These are phyloP conservation scores for Heteromyza rotundicornis DNA, from an alignment of 2,888 invertebrate genomes.

Conservation along the genomic window DNA sequence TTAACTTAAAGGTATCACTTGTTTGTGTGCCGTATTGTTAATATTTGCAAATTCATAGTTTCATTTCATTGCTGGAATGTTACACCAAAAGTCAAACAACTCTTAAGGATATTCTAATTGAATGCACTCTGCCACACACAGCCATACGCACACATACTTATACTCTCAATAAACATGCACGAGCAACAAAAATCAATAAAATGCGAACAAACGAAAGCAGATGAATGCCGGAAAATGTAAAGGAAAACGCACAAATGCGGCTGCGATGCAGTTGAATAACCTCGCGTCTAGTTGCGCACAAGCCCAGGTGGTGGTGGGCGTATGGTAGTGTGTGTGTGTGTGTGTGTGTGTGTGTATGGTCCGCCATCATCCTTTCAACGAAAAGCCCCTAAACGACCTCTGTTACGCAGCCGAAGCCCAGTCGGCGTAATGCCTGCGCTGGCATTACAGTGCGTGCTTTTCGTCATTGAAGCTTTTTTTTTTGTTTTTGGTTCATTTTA, in stretches of 20 bases:
- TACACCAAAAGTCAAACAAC: no score
- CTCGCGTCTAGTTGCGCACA: conserved; percentile 1
- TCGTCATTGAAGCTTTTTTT: neutral
- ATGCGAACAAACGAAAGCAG: neutral
- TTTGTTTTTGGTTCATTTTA: neutral
- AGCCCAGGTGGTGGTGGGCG: conserved; percentile 8
- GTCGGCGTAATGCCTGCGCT: neutral
- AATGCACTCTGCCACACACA: no score
- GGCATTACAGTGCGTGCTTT: neutral
- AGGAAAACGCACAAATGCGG: conserved; percentile 5
- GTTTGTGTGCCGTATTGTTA: no score
- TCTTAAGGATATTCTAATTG: no score
- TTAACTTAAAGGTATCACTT: no score
- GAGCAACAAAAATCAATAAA: neutral
- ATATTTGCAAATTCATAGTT: no score
- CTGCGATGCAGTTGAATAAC: neutral
- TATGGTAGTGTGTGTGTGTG: conserved; percentile 21
- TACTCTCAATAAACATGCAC: no score
- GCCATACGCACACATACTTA: no score
- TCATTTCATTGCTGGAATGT: no score
- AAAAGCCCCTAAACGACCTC: neutral
- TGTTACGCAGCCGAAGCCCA: neutral
- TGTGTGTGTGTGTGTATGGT: no score
- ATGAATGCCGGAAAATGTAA: conserved; percentile 1
- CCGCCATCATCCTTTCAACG: no score